These are phyloP conservation scores for Vicugna pacos DNA, from an alignment of 2,113 vertebrate genomes.

Conservation along the genomic window DNA sequence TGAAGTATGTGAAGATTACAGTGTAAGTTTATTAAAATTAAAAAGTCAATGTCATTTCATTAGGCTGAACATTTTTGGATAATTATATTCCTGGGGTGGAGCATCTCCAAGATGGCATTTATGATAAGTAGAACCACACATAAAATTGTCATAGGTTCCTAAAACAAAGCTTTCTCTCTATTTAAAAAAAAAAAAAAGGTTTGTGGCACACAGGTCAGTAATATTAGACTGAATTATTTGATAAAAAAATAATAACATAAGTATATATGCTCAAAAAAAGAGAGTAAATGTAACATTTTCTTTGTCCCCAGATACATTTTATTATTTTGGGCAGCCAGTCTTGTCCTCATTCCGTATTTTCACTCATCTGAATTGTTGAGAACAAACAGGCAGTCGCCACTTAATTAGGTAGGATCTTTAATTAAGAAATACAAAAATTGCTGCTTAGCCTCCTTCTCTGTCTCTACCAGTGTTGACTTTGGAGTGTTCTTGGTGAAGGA, in stretches of 20 bases:
- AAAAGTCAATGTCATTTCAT: constrained; percentile 34
- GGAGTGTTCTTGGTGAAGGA: background rate
- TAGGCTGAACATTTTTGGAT: background rate
- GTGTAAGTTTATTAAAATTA: background rate
- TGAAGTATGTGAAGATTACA: background rate
- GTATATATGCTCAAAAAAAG: background rate
- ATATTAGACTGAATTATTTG: background rate
- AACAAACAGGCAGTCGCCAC: background rate
- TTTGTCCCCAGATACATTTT: background rate
- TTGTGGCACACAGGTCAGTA: background rate
- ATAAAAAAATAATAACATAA: background rate
- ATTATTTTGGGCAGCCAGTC: background rate
- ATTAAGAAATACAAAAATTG: background rate
- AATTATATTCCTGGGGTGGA: background rate
- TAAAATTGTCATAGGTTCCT: background rate
- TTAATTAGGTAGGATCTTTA: background rate
- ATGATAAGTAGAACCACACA: background rate
- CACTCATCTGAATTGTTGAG: background rate
- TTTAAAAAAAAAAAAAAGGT: background rate
- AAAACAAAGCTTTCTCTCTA: background rate
- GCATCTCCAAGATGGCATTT: background rate
- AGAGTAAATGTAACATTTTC: background rate
- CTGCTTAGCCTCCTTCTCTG: background rate
- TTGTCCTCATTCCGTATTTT: background rate
- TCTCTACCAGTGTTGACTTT: background rate